Evolutionary conservation across 2,888 invertebrate species (phyloP).

Genomic region (Leptinotarsa tumamoca): DNA sequence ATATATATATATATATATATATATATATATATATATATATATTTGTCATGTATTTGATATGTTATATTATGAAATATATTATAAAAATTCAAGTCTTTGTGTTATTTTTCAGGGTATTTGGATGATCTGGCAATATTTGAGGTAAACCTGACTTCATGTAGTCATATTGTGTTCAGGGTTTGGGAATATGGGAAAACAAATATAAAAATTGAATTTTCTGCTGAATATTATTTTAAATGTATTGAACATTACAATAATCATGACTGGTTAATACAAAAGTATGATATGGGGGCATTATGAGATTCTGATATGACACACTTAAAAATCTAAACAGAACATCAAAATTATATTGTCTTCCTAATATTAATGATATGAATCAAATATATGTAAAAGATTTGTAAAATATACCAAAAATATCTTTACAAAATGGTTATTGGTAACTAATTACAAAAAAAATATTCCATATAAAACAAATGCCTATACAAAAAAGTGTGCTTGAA

Average conservation of each 20-base stretch:
- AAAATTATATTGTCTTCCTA: constrained; percentile 27
- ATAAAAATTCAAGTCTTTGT: no score
- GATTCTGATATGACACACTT: constrained; percentile 53
- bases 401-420: constrained; percentile 46
- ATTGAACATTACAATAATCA: constrained; percentile 53
- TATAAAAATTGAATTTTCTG: background rate
- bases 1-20: no score
- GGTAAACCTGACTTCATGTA: no score
- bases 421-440: constrained; percentile 47
- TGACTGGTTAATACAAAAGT: constrained; percentile 54
- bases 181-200: no score
- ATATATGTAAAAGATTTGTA: constrained; percentile 40
- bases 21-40: no score
- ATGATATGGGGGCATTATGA: constrained; percentile 53
- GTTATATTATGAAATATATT: no score
- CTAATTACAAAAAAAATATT: constrained; percentile 45
- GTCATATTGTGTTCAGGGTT: no score
- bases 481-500: constrained; percentile 43
- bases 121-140: no score
- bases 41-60: no score
- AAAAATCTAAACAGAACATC: constrained; percentile 45
- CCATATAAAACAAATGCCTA: constrained; percentile 39
- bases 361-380: constrained; percentile 43
- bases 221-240: constrained; percentile 41
- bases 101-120: no score